Evolutionary conservation across 2,113 vertebrate genomes (phyloP).

Genomic region (Neodontobutis hainanensis): DNA sequence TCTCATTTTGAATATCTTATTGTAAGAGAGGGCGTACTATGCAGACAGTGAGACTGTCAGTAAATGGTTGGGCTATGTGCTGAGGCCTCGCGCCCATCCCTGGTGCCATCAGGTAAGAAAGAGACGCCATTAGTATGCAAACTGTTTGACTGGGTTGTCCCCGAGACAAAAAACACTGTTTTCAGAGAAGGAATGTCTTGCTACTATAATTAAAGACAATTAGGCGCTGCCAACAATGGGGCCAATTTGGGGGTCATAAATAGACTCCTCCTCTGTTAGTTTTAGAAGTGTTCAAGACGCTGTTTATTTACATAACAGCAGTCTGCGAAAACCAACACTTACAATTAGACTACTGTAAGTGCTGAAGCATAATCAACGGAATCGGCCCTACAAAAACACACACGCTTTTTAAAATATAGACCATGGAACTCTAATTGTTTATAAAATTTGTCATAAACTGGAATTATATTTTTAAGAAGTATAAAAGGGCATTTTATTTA

Average conservation of each 20-base stretch:
- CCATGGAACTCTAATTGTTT: neutral
- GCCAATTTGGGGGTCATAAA: conserved; percentile 74
- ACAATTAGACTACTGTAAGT: conserved; percentile 23
- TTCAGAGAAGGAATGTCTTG: conserved; percentile 77
- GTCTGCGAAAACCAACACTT: conserved; percentile 59
- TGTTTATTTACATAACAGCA: conserved; percentile 73
- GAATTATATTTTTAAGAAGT: no score
- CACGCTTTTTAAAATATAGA: neutral
- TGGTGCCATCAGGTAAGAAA: conserved; percentile 59
- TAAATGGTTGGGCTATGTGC: conserved; percentile 56
- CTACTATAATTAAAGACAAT: conserved; percentile 81
- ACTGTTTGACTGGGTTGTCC: conserved; percentile 72
- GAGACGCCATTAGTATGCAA: conserved; percentile 74
- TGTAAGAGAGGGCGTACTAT: neutral
- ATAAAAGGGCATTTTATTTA: neutral
- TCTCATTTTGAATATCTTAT: conserved; percentile 4
- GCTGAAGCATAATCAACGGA: neutral
- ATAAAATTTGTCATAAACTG: neutral
- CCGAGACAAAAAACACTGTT: conserved; percentile 72
- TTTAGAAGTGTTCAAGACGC: conserved; percentile 64
- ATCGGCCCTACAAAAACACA: neutral
- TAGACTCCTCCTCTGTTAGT: conserved; percentile 74
- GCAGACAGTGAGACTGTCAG: conserved; percentile 16
- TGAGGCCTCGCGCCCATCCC: conserved; percentile 64
- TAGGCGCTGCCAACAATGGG: conserved; percentile 73